A percentile compares a stretch with the other conserved stretches of the same genome.
Evolutionary conservation across 2,797 vertebrate species (phyloP).

Genomic region (Poeciliopsis turneri): DNA sequence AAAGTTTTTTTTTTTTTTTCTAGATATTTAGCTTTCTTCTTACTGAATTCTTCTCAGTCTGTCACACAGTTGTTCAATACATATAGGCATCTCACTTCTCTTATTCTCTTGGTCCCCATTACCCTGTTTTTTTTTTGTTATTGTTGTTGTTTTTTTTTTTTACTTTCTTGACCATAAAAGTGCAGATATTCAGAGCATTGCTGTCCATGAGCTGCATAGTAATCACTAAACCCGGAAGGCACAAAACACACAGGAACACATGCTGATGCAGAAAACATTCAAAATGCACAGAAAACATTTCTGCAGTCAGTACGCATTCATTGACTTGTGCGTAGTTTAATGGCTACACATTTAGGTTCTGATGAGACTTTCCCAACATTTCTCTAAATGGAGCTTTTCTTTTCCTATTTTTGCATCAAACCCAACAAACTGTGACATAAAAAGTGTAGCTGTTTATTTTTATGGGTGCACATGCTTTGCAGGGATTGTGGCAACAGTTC

Average conservation of each 20-base stretch:
- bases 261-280: slow-evolving; percentile 14
- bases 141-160: neutral
- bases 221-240: slow-evolving; percentile 49
- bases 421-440: slow-evolving; percentile 28
- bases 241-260: slow-evolving; percentile 15
- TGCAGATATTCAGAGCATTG: slow-evolving; percentile 43
- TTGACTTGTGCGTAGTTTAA: neutral
- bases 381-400: slow-evolving; percentile 14
- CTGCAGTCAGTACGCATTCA: neutral
- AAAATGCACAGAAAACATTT: neutral
- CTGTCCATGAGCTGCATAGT: slow-evolving; percentile 40
- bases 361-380: slow-evolving; percentile 15
- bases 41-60: neutral
- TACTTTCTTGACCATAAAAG: slow-evolving; percentile 50
- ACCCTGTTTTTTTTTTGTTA: neutral
- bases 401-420: slow-evolving; percentile 28
- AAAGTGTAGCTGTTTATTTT: slow-evolving; percentile 27
- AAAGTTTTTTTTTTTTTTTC: neutral
- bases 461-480: slow-evolving; percentile 20
- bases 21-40: neutral
- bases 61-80: neutral
- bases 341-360: slow-evolving; percentile 10
- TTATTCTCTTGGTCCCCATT: slow-evolving; percentile 15
- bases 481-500: slow-evolving; percentile 31
- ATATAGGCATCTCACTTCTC: slow-evolving; percentile 1